Base-by-base conservation (phyloP, 1,140 invertebrate species). In the Leptestheria dahalacensis region DNA sequence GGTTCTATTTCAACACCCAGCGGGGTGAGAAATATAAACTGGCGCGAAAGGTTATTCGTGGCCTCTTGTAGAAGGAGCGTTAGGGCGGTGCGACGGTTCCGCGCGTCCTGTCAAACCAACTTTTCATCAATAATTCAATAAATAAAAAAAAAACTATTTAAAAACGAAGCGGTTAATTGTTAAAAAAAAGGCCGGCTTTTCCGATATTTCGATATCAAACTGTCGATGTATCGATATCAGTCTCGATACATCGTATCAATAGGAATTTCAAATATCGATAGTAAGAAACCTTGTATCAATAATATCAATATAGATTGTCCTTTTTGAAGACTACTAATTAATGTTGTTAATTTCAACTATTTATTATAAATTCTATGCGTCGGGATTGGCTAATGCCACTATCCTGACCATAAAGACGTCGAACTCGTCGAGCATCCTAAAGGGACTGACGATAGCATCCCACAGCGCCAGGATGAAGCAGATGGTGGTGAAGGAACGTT, bases 341-440 rank as follows among this genome's bases (percentile, higher is more conserved):
- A n/a, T n/a, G n/a, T n/a, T n/a, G n/a, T n/a, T n/a, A n/a, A 52
- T 48, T 48, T 48, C 20, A 48, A n/a, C 20, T 48, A 20, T 20
- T 15, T 25, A 2, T 59, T 23, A 63, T 58, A 15, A 65, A 58
- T 53, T 64, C 63, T 51, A 18, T 23, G 1, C 23, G 3, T 29
- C n/a, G n/a, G n/a, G n/a, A n/a, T n/a, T n/a, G n/a, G 18, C 3
- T 41, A 50, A 54, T 12, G 50, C 10, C 56, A 6, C 10, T 25
- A 20, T 48, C 56, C 67, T 66, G 67, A 76, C 93, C 87, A 98
- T 97, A 70, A 93, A 99, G 0, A 98, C 93, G 71, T 98, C 95
- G 72, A 97, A 97, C 76, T 99, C 95, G 71, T 98, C 95, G 48
- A 98, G 75, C 68, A 96, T 92, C 69, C 91, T 86, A 71, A 98